Evolutionary conservation across 2,888 invertebrate genomes (phyloP).

Genomic region (Elmis aenea): DNA sequence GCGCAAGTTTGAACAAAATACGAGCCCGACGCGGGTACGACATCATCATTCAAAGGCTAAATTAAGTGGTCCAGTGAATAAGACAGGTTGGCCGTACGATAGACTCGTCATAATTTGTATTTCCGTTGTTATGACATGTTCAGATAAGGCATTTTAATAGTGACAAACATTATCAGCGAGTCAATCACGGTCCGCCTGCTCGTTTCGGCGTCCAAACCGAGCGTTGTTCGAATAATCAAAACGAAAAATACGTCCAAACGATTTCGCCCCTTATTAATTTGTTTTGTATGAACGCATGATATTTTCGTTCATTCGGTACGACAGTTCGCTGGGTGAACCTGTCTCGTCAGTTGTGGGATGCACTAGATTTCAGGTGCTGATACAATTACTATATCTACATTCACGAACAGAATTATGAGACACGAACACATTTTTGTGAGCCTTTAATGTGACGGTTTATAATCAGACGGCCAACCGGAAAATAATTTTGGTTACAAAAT

Average conservation of each 20-base stretch:
- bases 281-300: slow-evolving; percentile 5
- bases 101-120: slow-evolving; percentile 31
- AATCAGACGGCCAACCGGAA: too few species aligned
- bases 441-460: too few species aligned
- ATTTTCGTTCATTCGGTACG: slow-evolving; percentile 8
- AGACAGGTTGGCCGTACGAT: slow-evolving; percentile 12
- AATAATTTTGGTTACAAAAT: too few species aligned
- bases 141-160: slow-evolving; percentile 33
- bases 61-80: slow-evolving; percentile 10
- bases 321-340: slow-evolving; percentile 12
- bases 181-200: slow-evolving; percentile 14
- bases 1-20: too few species aligned
- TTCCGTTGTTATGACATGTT: slow-evolving; percentile 33
- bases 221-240: slow-evolving; percentile 10
- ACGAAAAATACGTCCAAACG: slow-evolving; percentile 6
- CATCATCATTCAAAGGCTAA: slow-evolving; percentile 10
- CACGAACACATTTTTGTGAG: not conserved
- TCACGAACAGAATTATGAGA: not conserved
- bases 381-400: slow-evolving; percentile 23
- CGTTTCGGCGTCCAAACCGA: slow-evolving; percentile 9
- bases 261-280: slow-evolving; percentile 14
- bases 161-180: slow-evolving; percentile 31
- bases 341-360: slow-evolving; percentile 21
- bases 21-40: too few species aligned
- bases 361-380: slow-evolving; percentile 19